phyloP scores from a whole-genome alignment of 2,888 invertebrate species.

The Teleogryllus oceanicus region DNA sequence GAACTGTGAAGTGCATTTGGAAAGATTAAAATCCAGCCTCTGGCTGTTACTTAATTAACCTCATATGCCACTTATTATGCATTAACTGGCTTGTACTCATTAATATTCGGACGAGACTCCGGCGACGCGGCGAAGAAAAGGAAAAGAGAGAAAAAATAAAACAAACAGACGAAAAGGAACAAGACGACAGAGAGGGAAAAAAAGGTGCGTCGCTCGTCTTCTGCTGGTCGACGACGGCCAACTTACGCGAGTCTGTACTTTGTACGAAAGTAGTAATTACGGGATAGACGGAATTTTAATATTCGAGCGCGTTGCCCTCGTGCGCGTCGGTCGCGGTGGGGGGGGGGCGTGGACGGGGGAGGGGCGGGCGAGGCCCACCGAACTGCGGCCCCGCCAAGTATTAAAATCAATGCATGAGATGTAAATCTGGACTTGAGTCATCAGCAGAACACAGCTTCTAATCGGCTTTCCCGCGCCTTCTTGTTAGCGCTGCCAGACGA shows the following conservation, averaged over 20 bases:
- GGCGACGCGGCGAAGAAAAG: constrained; percentile 4
- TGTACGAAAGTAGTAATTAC: neutral
- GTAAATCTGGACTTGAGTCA: constrained; percentile 1
- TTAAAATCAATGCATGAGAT: constrained; percentile 18
- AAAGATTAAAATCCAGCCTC: constrained; percentile 18
- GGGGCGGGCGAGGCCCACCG: neutral
- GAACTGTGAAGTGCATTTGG: constrained; percentile 9
- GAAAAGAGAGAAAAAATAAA: neutral
- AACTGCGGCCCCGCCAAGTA: neutral
- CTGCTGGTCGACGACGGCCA: neutral
- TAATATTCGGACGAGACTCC: neutral
- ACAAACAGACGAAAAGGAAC: neutral
- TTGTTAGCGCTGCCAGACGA: constrained; percentile 2
- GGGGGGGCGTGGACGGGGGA: neutral
- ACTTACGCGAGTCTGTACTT: neutral
- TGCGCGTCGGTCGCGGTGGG: neutral
- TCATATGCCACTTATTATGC: constrained; percentile 18
- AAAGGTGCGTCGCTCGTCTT: neutral
- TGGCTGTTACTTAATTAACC: constrained; percentile 18
- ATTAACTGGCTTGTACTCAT: constrained; percentile 18
- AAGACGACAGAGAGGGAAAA: neutral
- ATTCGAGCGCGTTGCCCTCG: neutral
- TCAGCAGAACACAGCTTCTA: constrained; percentile 2
- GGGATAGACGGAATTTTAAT: neutral
- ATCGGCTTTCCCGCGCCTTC: neutral